Conservation (phyloP, 2,797 vertebrate genomes). For the Harpagifer antarcticus region DNA sequence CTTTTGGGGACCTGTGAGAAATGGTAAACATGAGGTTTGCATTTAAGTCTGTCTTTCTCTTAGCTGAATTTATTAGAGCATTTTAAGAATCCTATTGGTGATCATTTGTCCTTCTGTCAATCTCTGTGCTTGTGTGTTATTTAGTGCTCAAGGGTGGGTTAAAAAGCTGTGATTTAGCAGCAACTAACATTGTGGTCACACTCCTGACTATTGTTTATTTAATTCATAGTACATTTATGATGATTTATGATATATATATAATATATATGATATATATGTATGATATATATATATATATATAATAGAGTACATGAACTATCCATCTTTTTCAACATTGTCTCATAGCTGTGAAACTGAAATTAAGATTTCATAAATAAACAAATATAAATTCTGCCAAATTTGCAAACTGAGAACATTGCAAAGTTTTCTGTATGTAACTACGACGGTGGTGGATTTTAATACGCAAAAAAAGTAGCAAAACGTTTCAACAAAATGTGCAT, state of each 20-base stretch:
- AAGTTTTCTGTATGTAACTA: conserved; percentile 73
- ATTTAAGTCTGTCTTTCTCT: conserved; percentile 79
- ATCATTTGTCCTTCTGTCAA: conserved; percentile 79
- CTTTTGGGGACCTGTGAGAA: conserved; percentile 58
- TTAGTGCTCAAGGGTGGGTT: conserved; percentile 76
- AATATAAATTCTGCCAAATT: conserved; percentile 77
- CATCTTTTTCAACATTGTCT: conserved; percentile 73
- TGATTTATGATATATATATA: conserved; percentile 21
- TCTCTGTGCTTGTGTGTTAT: conserved; percentile 81
- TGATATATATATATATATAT: conserved; percentile 42
- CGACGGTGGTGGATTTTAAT: conserved; percentile 76
- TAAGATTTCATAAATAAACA: conserved; percentile 70
- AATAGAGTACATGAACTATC: conserved; percentile 41
- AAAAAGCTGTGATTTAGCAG: conserved; percentile 75
- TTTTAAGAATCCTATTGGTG: conserved; percentile 78
- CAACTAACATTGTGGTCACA: conserved; percentile 79
- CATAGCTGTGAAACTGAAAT: conserved; percentile 73
- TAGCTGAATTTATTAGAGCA: conserved; percentile 80
- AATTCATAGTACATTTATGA: conserved; percentile 57
- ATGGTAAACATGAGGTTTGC: conserved; percentile 71
- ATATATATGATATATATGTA: conserved; percentile 48
- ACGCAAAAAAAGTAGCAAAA: conserved; percentile 80
- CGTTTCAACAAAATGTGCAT: conserved; percentile 77
- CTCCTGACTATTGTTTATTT: conserved; percentile 80
- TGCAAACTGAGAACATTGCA: conserved; percentile 69